These are phyloP conservation scores for Pelagia noctiluca DNA, from an alignment of 30 jellyfish, hydroid and myxozoan genomes.

Conservation along the genomic window DNA sequence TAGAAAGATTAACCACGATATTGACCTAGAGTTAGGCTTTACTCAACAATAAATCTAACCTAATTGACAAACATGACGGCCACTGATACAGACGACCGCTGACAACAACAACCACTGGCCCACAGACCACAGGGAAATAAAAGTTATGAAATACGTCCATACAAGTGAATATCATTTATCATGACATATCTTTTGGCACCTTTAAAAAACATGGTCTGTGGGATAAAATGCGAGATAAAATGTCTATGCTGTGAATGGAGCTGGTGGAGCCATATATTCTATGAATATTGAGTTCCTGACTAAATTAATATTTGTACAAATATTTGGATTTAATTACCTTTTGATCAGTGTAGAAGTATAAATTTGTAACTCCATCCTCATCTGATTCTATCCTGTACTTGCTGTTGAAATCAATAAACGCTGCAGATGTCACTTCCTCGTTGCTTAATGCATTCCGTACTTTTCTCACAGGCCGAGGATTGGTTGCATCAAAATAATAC, in stretches of 20 bases:
- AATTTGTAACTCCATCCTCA: background rate
- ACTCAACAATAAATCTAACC: too few species aligned
- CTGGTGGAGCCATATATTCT: background rate
- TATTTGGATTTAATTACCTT: background rate
- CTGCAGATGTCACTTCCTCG: background rate
- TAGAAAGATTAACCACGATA: too few species aligned
- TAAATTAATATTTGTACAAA: background rate
- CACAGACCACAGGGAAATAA: too few species aligned
- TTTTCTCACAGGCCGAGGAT: constrained; percentile 34
- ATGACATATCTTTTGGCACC: background rate
- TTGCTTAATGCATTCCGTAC: background rate
- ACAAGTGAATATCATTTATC: background rate
- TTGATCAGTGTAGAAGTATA: background rate
- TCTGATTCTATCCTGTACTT: background rate
- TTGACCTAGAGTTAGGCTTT: too few species aligned
- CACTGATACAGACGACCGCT: too few species aligned
- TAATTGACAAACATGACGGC: too few species aligned
- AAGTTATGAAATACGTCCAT: too few species aligned
- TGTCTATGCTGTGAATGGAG: too few species aligned
- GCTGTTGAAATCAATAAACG: background rate
- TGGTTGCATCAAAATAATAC: constrained; percentile 55
- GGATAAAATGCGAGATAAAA: background rate
- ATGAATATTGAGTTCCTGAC: background rate
- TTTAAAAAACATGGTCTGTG: background rate
- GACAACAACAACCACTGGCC: too few species aligned